Percentiles rank a stretch among this genome's conserved stretches.
Evolutionary conservation across 2,797 vertebrate species (phyloP).

Genomic region (Coregonus ussuriensis): DNA sequence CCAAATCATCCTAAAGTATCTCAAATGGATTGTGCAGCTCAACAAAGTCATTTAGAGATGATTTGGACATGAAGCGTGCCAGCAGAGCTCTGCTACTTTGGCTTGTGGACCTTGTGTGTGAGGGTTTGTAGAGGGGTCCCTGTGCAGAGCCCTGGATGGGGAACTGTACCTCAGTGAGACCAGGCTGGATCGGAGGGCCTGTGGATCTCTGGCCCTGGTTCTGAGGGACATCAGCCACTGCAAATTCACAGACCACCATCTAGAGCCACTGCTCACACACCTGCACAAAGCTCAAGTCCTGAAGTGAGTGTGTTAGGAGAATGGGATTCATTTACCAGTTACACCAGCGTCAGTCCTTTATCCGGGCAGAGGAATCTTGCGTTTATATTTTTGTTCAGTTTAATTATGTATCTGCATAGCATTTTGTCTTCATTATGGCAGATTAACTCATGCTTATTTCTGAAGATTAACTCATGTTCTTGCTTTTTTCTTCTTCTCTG

Average conservation of each 20-base stretch:
- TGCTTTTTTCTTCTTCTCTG: too few species aligned
- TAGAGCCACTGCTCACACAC: slow-evolving; percentile 43
- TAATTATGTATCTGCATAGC: too few species aligned
- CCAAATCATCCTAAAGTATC: too few species aligned
- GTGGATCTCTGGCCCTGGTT: slow-evolving; percentile 48
- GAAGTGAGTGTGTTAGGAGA: slow-evolving; percentile 52
- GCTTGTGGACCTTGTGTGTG: slow-evolving; percentile 45
- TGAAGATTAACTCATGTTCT: too few species aligned
- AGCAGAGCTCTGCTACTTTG: slow-evolving; percentile 48
- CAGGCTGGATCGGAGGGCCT: slow-evolving; percentile 46
- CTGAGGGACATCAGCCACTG: slow-evolving; percentile 69
- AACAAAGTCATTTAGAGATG: too few species aligned
- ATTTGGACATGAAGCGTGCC: neutral
- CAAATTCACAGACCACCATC: slow-evolving; percentile 50
- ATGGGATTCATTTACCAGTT: too few species aligned
- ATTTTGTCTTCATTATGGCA: too few species aligned
- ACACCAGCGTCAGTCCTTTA: too few species aligned
- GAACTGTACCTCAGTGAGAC: slow-evolving; percentile 64
- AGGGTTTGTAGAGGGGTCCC: slow-evolving; percentile 20
- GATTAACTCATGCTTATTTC: too few species aligned
- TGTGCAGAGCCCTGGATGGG: slow-evolving; percentile 48
- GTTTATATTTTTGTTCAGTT: too few species aligned
- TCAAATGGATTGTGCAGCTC: too few species aligned
- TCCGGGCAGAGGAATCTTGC: too few species aligned
- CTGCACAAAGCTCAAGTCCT: slow-evolving; percentile 63